Percentiles rank a stretch among this genome's conserved stretches.
phyloP scores from a whole-genome alignment of 2,888 invertebrate genomes.

The Gymnocheta viridis region DNA sequence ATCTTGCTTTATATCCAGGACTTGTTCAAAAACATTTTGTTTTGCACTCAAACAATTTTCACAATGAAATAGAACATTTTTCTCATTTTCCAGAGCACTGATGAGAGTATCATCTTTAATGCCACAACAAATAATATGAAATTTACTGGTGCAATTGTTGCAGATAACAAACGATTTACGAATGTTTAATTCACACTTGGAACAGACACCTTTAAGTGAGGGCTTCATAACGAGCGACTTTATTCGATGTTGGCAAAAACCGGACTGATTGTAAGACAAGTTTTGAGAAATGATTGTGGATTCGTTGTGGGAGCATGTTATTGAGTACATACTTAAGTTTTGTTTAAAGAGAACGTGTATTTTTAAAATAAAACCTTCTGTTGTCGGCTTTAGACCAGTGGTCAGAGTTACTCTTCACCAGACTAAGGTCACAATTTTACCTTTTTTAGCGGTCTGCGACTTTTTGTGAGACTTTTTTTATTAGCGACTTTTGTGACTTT shows the following conservation, averaged over 20 bases:
- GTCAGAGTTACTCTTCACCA: no score
- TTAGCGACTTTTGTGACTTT: no score
- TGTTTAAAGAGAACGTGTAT: neutral
- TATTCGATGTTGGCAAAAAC: neutral
- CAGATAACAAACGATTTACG: slow-evolving; percentile 28
- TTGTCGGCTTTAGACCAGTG: no score
- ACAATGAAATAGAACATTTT: slow-evolving; percentile 36
- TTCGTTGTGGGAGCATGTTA: neutral
- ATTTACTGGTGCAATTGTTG: slow-evolving; percentile 16
- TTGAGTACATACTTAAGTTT: neutral
- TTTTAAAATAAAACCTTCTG: neutral
- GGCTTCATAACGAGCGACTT: slow-evolving; percentile 6
- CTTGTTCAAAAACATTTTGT: neutral
- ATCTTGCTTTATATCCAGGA: slow-evolving; percentile 74
- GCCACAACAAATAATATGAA: neutral
- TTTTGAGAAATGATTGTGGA: neutral
- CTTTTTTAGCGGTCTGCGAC: no score
- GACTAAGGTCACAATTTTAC: no score
- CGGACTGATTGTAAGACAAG: neutral
- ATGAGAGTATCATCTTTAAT: neutral
- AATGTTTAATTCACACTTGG: slow-evolving; percentile 41
- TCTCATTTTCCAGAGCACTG: neutral
- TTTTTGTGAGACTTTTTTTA: no score
- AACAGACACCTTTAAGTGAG: slow-evolving; percentile 19
- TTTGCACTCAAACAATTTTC: slow-evolving; percentile 5